Base-by-base conservation (phyloP, 2,888 invertebrate genomes). In the Diaperis boleti region DNA sequence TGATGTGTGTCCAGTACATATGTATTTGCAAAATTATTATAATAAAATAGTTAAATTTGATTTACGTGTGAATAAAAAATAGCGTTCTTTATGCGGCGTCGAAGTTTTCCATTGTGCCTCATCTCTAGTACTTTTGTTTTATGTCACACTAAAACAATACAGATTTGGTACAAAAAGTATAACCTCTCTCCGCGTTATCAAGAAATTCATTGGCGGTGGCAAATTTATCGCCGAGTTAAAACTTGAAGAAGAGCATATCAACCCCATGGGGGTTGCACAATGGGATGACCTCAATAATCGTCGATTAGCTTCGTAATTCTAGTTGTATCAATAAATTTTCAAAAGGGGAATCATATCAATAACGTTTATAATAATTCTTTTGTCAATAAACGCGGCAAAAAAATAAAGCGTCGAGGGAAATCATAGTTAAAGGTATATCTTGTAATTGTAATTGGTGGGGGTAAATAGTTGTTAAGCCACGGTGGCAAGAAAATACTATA, bases 391-490 rank as follows among this genome's bases (percentile, higher is more conserved):
- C 1, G n/a, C 20, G 50, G 14, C 0, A 17, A 37, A 33, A 35
- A 17, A 10, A 50, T 18, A 50, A 50, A 15, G 50, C 33, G 6
- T 14, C 35, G 6, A 14, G 35, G 5, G 33, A 50, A 6, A 1
- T 35, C 10, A n/a, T 50, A 20, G 2, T 50, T 50, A 33, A 50
- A 35, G 50, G 35, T 47, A 15, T 47, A 29, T 45, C 4, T 11
- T 44, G 29, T 29, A 29, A 14, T 18, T 6, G 20, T 20, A 20
- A 20, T 4, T 6, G 20, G 20, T 20, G 4, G 20, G 4, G 6
- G 6, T 31, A 6, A 3, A 10, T 8, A n/a, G 3, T 31, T 31
- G 3, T n/a, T 3, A 6, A 7, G 31, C n/a, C 3, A 13, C 2
- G 10, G 11, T 35, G 13, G 39, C n/a, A 39, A 47, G 18, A 49